Evolutionary conservation across 1,140 invertebrate genomes (phyloP).

Genomic region (Elymnias hypermnestra): DNA sequence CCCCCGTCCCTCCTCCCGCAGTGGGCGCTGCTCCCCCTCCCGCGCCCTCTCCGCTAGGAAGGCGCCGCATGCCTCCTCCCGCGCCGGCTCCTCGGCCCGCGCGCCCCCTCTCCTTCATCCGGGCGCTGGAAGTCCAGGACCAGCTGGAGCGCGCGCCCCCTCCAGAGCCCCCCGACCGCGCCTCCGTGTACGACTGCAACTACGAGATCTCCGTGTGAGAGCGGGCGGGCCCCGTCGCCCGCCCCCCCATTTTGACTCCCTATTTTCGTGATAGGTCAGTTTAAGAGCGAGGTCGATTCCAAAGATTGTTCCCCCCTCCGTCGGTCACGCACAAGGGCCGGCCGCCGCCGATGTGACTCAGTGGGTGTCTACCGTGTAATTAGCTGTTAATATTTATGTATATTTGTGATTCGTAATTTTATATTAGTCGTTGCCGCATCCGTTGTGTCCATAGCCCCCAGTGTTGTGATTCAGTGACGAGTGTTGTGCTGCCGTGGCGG

Average conservation of each 20-base stretch:
- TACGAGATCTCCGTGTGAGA: slow-evolving; percentile 94
- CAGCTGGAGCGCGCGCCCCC: slow-evolving; percentile 80
- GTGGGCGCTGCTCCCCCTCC: slow-evolving; percentile 4
- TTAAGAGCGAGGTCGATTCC: slow-evolving; percentile 17
- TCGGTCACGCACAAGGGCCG: slow-evolving; percentile 17
- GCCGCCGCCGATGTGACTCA: too few relatives aligned
- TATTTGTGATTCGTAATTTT: slow-evolving; percentile 24
- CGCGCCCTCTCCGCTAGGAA: slow-evolving; percentile 30
- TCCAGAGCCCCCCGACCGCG: slow-evolving; percentile 86
- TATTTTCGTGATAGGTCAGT: slow-evolving; percentile 20
- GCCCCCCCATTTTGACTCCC: slow-evolving; percentile 16
- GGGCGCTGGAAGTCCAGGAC: slow-evolving; percentile 93
- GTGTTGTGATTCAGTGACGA: slow-evolving; percentile 53
- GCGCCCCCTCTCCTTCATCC: slow-evolving; percentile 94
- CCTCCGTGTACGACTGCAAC: slow-evolving; percentile 95
- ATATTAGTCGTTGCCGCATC: neutral
- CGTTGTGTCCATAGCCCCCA: slow-evolving; percentile 57
- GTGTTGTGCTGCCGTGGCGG: neutral
- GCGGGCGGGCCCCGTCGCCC: slow-evolving; percentile 4
- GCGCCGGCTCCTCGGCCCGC: slow-evolving; percentile 79
- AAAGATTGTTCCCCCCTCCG: slow-evolving; percentile 11
- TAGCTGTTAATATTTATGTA: slow-evolving; percentile 11
- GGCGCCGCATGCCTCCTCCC: slow-evolving; percentile 64
- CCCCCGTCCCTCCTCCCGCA: too few relatives aligned
- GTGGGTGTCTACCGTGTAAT: too few relatives aligned